Evolutionary conservation across 2,113 vertebrate species (phyloP), one percentile per base, ranked within the genome.

Genomic region (Daubentonia madagascariensis): DNA sequence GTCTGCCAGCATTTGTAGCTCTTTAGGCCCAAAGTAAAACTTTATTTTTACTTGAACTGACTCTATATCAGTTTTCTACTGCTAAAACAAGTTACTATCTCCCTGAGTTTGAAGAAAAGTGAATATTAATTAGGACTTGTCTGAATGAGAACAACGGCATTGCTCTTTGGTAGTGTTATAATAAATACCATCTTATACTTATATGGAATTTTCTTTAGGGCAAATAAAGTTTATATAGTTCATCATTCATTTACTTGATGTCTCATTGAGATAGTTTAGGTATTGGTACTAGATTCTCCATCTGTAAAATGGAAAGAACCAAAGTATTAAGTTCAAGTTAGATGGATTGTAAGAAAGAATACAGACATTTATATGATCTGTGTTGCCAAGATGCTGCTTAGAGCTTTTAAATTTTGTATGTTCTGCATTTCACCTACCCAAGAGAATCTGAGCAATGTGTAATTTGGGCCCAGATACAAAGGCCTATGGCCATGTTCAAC

Each of bases 231-330:
- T 87, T 92, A 76, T 90, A 52, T 61, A 84, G 22, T 73, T 30
- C 65, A 61, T 85, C n/a, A 30, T 81, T 97, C 35, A 63, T 95
- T 89, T 94, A 92, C 76, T 67, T 89, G 20, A 68, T 79, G 75
- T 73, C 23, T 93, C 83, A 37, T 8, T 61, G 37, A 94, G 73
- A 81, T 16, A 43, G 20, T 84, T 52, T 91, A 79, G 37, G 43
- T 54, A 84, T 59, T 87, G 18, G 63, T 72, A 16, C 57, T 81
- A 14, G 73, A 75, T 61, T 89, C 57, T 85, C 68, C 57, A 79
- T 96, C 65, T 76, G n/a, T 68, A 83, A 97, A 92, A 80, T 70
- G 37, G 91, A 79, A 96, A 80, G 68, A 91, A 88, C n/a, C 32
- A 76, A 80, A 96, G 32, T 59, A 67, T 89, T 67, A 76, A 86